Base-by-base conservation (phyloP, 1,140 invertebrate genomes). In the Trichoplusia ni region DNA sequence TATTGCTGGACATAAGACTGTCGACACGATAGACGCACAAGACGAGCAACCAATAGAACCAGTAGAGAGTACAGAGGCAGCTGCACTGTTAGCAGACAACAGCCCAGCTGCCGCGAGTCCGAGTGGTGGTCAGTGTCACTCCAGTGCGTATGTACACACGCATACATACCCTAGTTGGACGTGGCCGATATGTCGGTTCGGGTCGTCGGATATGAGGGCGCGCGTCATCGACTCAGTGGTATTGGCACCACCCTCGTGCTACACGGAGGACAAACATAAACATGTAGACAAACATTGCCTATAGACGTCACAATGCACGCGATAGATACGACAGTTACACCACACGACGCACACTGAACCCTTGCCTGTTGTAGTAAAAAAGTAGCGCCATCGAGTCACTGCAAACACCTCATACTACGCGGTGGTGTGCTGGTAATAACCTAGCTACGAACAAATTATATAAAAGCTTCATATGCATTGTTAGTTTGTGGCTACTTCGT, bases 191-290 rank as follows among this genome's bases (percentile, higher is more conserved):
- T 95, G 95, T 92, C 94, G 94, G 91, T 95, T 95, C 91, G 94
- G 94, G 92, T 97, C 95, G 91, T 97, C 96, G 91, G 95, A 96
- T 92, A 97, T 96, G 91, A 97, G 94, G 91, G 96, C 95, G 86
- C 95, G 94, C 90, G 95, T 97, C 95, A 97, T 97, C 91, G 95
- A 96, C 91, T 97, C 96, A 89, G 96, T 96, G 92, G 95, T 94
- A 92, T 94, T 96, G 86, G 95, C 93, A 92, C 95, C 95, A 93
- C 95, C 95, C 93, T 96, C 96, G 94, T 96, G 95, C 95, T 97
- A 93, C 67, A 64, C 54, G 56, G 92, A 92, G 92, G 91, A 93
- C 92, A 91, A 90, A 91, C 88, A 83, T 77, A 90, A 82, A 90
- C 77, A 90, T 88, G 79, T 86, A 90, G 79, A 90, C 82, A 89